Conservation (phyloP, 2,113 vertebrate genomes). For the Catharus bicknelli region DNA sequence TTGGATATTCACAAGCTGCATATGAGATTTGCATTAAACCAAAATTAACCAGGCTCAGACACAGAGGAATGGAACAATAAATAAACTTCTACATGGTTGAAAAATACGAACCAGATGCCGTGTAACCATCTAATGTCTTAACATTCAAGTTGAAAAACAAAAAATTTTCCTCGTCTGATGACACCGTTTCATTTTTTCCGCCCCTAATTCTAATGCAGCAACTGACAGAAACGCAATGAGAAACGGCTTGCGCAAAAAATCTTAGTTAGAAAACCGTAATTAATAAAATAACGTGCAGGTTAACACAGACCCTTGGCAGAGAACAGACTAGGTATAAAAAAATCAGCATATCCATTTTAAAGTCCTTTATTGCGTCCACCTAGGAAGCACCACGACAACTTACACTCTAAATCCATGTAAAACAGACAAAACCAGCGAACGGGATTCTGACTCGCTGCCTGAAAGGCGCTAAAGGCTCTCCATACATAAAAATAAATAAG, state of each 20-base stretch:
- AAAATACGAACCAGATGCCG: not conserved
- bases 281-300: not conserved
- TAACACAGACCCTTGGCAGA: not conserved
- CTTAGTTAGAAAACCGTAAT: not conserved
- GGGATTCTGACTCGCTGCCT: not conserved
- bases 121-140: not conserved
- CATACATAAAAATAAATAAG: not conserved
- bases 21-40: not conserved
- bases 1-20: not conserved
- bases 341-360: not conserved
- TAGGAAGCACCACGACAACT: not conserved
- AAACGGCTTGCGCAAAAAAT: not conserved
- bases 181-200: rapidly evolving
- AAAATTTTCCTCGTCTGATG: not conserved
- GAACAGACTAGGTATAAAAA: not conserved
- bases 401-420: not conserved
- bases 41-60: not conserved
- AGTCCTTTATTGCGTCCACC: not conserved
- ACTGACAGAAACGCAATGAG: not conserved
- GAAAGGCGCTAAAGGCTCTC: not conserved
- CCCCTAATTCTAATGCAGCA: not conserved
- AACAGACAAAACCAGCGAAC: not conserved
- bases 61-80: rapidly evolving
- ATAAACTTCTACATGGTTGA: rapidly evolving
- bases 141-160: not conserved